Evolutionary conservation across 1,140 invertebrate species (phyloP), one percentile per base, ranked within the genome.

Genomic region (Drosophila erecta): DNA sequence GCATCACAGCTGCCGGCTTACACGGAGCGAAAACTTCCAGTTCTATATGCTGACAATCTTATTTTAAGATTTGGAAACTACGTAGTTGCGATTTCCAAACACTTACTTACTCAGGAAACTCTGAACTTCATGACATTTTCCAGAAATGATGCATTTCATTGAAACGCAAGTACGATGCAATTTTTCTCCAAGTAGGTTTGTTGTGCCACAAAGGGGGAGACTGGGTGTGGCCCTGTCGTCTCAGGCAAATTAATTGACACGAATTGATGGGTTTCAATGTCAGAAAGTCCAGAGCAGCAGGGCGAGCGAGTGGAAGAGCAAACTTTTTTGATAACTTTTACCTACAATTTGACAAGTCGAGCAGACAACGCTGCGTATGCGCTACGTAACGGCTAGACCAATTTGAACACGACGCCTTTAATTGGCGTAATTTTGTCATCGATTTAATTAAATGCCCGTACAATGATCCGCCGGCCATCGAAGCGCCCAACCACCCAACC

Each of bases 401-500:
- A 79, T 84, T 89, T 87, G 61, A 66, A 76, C 67, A 89, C 71
- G 72, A 76, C 76, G 76, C 74, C 81, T 87, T 87, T 89, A 87
- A 87, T 87, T 89, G 83, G 60, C 84, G 84, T 89, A 87, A 87
- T 89, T 89, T 87, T 89, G 81, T 86, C 81, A 87, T 89, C 83
- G 84, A 87, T 89, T 87, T 83, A 87, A 87, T 89, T 87, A 87
- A 87, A 87, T 83, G 79, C 58, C 83, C 83, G 76, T 79, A 71
- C 79, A 76, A 77, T 76, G 61, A 78, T 86, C 75, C 27, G 12
- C 3, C 27, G 47, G 37, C 49, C 22, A 33, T 5, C n/a, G 47
- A 17, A 33, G 35, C 38, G 33, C 14, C 37, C 40, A 33, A 17
- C 17, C 17, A 17, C 17, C 37, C 40, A 33, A 44, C 17, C 27